Base-by-base conservation (phyloP, 2,113 vertebrate species). In the Prietella phreatophila region DNA sequence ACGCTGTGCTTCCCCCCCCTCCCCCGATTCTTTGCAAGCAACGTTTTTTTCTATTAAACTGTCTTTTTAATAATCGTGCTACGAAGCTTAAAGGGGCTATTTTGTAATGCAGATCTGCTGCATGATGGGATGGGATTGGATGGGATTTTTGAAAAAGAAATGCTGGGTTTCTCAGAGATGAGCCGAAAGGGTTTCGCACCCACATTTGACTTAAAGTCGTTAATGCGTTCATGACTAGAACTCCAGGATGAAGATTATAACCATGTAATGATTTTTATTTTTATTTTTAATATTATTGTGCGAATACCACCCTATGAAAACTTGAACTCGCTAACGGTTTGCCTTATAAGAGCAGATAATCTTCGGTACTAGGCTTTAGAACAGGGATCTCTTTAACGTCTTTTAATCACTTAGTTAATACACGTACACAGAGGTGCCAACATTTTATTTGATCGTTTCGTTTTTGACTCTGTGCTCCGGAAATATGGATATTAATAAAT, bases 71-170 rank as follows among this genome's bases (percentile, higher is more conserved):
- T 69, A 81, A 53, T 30, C 82, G 30, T 80, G 71, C 87, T 83
- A 86, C 76, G 22, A 67, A 83, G 58, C 88, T 86, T 86, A 60
- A 76, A 90, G 89, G 90, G 90, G 90, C 90, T 90, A 82, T 85
- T 85, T 89, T 55, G 80, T 86, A 19, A 27, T 73, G 60, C 50
- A 81, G 50, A 33, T 20, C n/a, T 14, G 27, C 25, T 50, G 63
- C 63, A 65, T n/a, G 58, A n/a, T 25, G 42, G 85, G 36, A 65
- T 0, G 78, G 50, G n/a, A 33, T 87, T 30, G 73, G 55, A 33
- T 87, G 39, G 73, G 55, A 63, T 30, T 82, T 80, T 19, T 47
- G 27, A 27, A 87, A 61, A 86, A 39, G 17, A 78, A 19, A 27
- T 5, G 9, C 61, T 78, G 33, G 47, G 39, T 58, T 47, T 86